Conservation (phyloP, 2,797 vertebrate genomes). For the Ctenopoma kingsleyae region DNA sequence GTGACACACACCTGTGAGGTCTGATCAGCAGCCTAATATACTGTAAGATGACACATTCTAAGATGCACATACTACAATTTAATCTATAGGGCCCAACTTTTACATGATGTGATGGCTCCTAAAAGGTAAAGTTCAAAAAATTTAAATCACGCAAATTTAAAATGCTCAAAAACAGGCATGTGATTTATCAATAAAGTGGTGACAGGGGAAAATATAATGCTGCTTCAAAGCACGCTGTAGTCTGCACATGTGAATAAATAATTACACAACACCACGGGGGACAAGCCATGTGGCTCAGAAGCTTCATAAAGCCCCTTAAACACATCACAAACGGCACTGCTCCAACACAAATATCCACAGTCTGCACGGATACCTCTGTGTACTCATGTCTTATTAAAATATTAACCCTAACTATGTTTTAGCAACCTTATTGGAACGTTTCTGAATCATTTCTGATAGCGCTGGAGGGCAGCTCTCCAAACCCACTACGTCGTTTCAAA, state of each 20-base stretch:
- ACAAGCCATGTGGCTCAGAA: background rate
- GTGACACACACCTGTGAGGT: background rate
- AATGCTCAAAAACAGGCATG: no score
- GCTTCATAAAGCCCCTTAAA: background rate
- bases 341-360: background rate
- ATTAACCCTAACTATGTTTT: conserved; percentile 4
- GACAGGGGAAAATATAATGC: background rate
- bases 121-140: no score
- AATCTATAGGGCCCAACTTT: no score
- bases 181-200: background rate
- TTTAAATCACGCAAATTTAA: no score
- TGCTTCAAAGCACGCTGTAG: background rate
- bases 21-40: no score
- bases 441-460: conserved; percentile 9
- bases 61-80: no score
- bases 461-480: conserved; percentile 8
- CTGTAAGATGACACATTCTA: no score
- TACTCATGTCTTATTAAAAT: background rate
- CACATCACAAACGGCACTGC: background rate
- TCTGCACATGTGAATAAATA: background rate
- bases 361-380: background rate
- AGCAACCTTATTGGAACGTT: conserved; percentile 13
- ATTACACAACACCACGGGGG: conserved; percentile 8
- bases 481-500: conserved; percentile 17
- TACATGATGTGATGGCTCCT: no score